Evolutionary conservation across 2,113 vertebrate genomes (phyloP).

Genomic region (Archocentrus centrarchus): DNA sequence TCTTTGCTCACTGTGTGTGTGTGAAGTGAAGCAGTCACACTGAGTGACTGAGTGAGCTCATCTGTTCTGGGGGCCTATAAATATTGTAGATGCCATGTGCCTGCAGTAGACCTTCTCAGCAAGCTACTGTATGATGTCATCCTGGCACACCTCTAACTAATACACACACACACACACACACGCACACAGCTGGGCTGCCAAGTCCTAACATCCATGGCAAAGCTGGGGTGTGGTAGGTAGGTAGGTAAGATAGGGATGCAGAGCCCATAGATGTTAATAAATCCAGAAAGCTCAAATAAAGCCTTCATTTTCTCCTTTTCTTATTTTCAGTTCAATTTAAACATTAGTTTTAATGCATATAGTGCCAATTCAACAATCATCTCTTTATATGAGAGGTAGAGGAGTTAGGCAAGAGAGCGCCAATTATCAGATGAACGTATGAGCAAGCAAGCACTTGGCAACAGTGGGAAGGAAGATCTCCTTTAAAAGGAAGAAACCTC

Average conservation of each 20-base stretch:
- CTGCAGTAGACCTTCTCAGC: slow-evolving; percentile 72
- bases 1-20: slow-evolving; percentile 41
- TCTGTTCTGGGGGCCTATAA: slow-evolving; percentile 78
- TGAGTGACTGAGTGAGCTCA: slow-evolving; percentile 77
- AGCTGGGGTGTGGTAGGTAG: slow-evolving; percentile 53
- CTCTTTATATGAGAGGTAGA: too few relatives aligned
- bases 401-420: too few relatives aligned
- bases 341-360: not conserved
- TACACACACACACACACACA: slow-evolving; percentile 17
- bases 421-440: not conserved
- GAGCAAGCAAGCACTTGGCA: too few relatives aligned
- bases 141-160: slow-evolving; percentile 60
- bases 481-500: not conserved
- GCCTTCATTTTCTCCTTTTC: not conserved
- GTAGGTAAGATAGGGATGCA: slow-evolving; percentile 35
- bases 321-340: not conserved
- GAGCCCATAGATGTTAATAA: slow-evolving; percentile 34
- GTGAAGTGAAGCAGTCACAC: slow-evolving; percentile 60
- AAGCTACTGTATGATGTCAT: slow-evolving; percentile 79
- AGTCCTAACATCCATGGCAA: slow-evolving; percentile 69
- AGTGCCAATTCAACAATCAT: not conserved
- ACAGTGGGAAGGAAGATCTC: not conserved
- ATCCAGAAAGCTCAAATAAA: slow-evolving; percentile 24
- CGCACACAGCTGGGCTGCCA: slow-evolving; percentile 54
- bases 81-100: slow-evolving; percentile 79